Percentiles rank a stretch among this genome's conserved stretches.
phyloP scores from a whole-genome alignment of 2,888 invertebrate species.

The Nephrotoma appendiculata region DNA sequence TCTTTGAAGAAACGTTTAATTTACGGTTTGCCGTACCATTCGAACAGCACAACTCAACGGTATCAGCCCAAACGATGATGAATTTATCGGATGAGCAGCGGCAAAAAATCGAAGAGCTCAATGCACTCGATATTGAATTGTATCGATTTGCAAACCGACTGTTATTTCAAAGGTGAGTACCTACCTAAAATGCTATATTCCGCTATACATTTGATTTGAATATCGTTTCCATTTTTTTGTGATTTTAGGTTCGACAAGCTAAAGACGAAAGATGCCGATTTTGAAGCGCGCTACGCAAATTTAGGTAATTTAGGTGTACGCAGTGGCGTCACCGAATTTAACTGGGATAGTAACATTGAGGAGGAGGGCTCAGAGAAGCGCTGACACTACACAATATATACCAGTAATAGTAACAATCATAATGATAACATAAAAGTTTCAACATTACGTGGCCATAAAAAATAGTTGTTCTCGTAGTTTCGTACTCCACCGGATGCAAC shows the following conservation, averaged over 20 bases:
- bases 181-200: not conserved
- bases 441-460: not conserved
- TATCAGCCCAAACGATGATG: conserved; percentile 68
- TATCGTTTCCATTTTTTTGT: conserved; percentile 7
- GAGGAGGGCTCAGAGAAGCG: conserved; percentile 34
- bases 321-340: conserved; percentile 68
- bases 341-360: conserved; percentile 74
- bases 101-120: conserved; percentile 60
- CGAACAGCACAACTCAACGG: conserved; percentile 83
- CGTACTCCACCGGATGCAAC: not conserved
- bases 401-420: not conserved
- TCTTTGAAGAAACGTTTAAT: conserved; percentile 89
- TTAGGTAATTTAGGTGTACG: conserved; percentile 65
- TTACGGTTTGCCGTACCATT: conserved; percentile 80
- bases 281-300: conserved; percentile 68
- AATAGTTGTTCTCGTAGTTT: not conserved
- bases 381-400: not conserved
- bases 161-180: conserved; percentile 53
- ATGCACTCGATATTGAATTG: conserved; percentile 80
- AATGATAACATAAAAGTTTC: not conserved
- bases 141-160: conserved; percentile 86
- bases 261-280: conserved; percentile 66
- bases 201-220: not conserved
- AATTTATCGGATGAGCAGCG: conserved; percentile 61
- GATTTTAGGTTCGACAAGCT: conserved; percentile 60